A percentile compares a stretch with the other conserved stretches of the same genome.
Evolutionary conservation across 1,140 invertebrate species (phyloP).

Genomic region (Lerema accius): DNA sequence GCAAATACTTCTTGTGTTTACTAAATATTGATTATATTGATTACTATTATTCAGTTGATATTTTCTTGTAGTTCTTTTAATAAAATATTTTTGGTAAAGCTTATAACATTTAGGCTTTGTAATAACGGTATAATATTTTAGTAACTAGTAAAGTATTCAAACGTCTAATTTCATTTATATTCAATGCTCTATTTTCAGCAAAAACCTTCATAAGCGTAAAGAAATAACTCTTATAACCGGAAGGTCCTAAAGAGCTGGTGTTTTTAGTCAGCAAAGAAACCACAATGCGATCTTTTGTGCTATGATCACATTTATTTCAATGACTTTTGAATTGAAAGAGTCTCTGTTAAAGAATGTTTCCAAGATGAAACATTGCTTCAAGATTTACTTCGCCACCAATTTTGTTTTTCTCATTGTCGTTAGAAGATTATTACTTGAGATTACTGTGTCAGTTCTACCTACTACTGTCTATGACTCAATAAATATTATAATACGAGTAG

Average conservation of each 20-base stretch:
- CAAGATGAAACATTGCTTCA: constrained; percentile 1
- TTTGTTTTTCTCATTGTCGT: constrained; percentile 34
- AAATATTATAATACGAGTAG: too few relatives aligned
- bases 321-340: constrained; percentile 17
- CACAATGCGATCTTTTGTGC: constrained; percentile 23
- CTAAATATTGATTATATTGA: too few relatives aligned
- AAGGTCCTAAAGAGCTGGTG: constrained; percentile 9
- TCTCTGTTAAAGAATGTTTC: constrained; percentile 20
- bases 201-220: constrained; percentile 9
- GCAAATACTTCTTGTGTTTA: too few relatives aligned
- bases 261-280: constrained; percentile 12
- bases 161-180: background rate
- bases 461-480: too few relatives aligned
- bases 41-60: too few relatives aligned
- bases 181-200: constrained; percentile 18
- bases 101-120: too few relatives aligned
- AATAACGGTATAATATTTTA: background rate
- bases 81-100: too few relatives aligned
- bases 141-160: background rate
- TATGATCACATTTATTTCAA: constrained; percentile 17
- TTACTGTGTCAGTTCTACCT: too few relatives aligned
- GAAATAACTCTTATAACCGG: constrained; percentile 25
- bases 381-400: constrained; percentile 1
- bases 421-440: background rate
- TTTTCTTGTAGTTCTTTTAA: too few relatives aligned